These are phyloP conservation scores for Ceratoteleas bidentatus DNA, from an alignment of 1,140 invertebrate species.

Conservation along the genomic window DNA sequence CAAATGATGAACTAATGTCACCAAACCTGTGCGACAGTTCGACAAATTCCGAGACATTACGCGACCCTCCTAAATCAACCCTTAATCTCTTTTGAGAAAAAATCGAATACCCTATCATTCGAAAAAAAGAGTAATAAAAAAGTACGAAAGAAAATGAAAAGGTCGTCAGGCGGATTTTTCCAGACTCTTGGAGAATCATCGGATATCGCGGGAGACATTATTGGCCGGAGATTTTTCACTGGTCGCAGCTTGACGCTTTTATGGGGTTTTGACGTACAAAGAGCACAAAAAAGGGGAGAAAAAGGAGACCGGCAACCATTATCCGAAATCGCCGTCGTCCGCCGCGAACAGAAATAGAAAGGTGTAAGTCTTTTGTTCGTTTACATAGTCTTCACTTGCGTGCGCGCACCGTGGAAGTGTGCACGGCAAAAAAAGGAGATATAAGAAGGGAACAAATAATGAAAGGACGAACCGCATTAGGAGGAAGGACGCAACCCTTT, in stretches of 20 bases:
- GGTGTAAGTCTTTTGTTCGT: constrained; percentile 72
- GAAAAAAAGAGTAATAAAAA: constrained; percentile 14
- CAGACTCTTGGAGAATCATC: constrained; percentile 69
- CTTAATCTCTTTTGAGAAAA: constrained; percentile 47
- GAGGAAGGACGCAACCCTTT: constrained; percentile 65
- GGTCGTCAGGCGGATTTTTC: constrained; percentile 40
- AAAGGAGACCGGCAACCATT: constrained; percentile 62
- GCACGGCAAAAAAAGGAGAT: constrained; percentile 29
- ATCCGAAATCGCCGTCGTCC: constrained; percentile 66
- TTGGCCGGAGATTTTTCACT: constrained; percentile 71
- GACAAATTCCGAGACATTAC: no score
- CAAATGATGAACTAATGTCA: no score
- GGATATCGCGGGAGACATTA: constrained; percentile 71
- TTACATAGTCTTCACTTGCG: constrained; percentile 56
- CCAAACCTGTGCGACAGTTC: no score
- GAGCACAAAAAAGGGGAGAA: constrained; percentile 64
- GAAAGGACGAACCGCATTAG: constrained; percentile 60
- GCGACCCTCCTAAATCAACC: constrained; percentile 52
- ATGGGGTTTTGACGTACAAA: constrained; percentile 69
- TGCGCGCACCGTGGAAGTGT: constrained; percentile 50
- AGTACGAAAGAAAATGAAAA: constrained; percentile 2
- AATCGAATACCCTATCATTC: constrained; percentile 29
- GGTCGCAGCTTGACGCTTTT: constrained; percentile 70
- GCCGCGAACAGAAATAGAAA: constrained; percentile 67
- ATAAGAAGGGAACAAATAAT: constrained; percentile 53